These are phyloP conservation scores for Campoletis raptor DNA, from an alignment of 2,888 invertebrate species.

Conservation along the genomic window DNA sequence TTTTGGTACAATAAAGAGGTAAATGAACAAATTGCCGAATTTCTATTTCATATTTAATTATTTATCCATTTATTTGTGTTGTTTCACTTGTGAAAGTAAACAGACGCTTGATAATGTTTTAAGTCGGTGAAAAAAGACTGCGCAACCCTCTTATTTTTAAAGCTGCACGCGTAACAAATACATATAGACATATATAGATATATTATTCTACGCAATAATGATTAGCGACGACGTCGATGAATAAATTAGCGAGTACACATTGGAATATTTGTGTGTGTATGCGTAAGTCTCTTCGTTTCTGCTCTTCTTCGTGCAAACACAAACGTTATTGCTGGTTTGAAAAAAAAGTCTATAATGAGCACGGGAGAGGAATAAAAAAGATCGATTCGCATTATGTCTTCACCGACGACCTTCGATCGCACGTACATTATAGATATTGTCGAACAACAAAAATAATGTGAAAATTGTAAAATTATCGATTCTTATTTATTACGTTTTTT, in stretches of 20 bases:
- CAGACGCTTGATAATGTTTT: not conserved
- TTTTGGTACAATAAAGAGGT: slow-evolving; percentile 81
- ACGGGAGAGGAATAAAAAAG: slow-evolving; percentile 17
- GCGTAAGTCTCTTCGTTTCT: not conserved
- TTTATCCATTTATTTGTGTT: not conserved
- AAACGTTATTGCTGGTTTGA: slow-evolving; percentile 20
- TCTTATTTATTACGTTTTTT: not conserved
- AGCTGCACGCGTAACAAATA: slow-evolving; percentile 20
- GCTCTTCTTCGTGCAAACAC: slow-evolving; percentile 9
- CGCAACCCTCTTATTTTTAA: slow-evolving; percentile 19
- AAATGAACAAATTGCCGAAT: slow-evolving; percentile 67
- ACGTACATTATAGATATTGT: not conserved
- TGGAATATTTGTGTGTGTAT: not conserved
- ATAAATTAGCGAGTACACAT: slow-evolving; percentile 3
- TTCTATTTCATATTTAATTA: not conserved
- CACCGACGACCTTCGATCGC: slow-evolving; percentile 26
- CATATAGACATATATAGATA: not conserved
- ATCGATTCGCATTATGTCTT: slow-evolving; percentile 35
- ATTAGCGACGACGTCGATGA: slow-evolving; percentile 9
- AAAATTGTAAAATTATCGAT: not conserved
- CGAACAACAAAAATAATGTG: not conserved
- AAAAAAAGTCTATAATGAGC: not conserved
- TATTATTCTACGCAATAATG: slow-evolving; percentile 7
- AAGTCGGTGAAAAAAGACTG: slow-evolving; percentile 9
- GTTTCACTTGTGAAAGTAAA: not conserved